Evolutionary conservation across 2,888 invertebrate genomes (phyloP).

Genomic region (Matsumyia berberina): DNA sequence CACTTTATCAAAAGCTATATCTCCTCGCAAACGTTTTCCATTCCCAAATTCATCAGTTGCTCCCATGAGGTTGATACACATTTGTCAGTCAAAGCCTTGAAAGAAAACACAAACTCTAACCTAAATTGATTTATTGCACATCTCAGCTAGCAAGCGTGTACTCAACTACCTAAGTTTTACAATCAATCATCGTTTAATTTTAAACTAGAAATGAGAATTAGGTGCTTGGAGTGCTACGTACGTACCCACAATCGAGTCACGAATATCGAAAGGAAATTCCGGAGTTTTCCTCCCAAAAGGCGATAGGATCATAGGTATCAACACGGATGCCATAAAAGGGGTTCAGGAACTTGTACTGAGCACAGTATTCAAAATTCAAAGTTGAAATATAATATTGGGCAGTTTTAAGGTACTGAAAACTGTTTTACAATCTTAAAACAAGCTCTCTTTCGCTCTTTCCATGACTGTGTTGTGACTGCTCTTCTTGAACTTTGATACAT

Average conservation of each 20-base stretch:
- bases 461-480: no score
- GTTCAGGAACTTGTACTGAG: not conserved
- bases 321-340: not conserved
- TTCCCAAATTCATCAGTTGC: not conserved
- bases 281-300: not conserved
- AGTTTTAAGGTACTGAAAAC: not conserved
- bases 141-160: not conserved
- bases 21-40: not conserved
- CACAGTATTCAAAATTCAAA: constrained; percentile 16
- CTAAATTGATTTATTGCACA: constrained; percentile 5
- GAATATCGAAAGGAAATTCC: not conserved
- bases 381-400: constrained; percentile 24
- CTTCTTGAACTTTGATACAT: no score
- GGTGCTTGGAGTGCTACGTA: not conserved
- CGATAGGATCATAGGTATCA: not conserved
- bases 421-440: not conserved
- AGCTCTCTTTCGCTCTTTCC: not conserved
- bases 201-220: constrained; percentile 11
- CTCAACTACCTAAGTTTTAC: not conserved
- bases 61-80: not conserved
- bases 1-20: not conserved
- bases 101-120: not conserved
- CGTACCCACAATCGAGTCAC: no score
- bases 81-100: not conserved
- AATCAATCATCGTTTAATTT: constrained; percentile 25